Evolutionary conservation across 92 coral and sea anemone genomes (phyloP).

Genomic region (Phenganax stokvisi): DNA sequence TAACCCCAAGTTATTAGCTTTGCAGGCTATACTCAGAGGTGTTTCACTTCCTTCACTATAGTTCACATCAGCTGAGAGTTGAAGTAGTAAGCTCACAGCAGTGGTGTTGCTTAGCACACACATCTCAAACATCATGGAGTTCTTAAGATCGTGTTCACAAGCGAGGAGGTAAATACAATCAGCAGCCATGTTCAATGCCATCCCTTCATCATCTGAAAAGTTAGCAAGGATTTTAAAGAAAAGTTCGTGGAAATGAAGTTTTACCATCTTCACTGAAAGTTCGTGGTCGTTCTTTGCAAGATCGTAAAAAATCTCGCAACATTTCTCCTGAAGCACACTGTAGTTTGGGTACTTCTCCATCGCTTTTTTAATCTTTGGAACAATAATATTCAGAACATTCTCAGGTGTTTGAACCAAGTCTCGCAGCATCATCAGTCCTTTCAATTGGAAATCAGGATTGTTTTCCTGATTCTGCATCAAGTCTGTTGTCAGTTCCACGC

Average conservation of each 20-base stretch:
- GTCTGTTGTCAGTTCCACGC: slow-evolving; percentile 45
- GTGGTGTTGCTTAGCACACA: slow-evolving; percentile 75
- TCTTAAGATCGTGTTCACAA: slow-evolving; percentile 61
- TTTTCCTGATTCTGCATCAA: slow-evolving; percentile 53
- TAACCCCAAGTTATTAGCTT: slow-evolving; percentile 67
- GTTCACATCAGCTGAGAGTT: slow-evolving; percentile 90
- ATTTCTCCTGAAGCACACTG: slow-evolving; percentile 65
- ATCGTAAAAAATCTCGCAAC: slow-evolving; percentile 70
- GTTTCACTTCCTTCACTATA: slow-evolving; percentile 70
- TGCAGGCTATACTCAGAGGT: slow-evolving; percentile 82
- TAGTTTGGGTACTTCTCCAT: slow-evolving; percentile 56
- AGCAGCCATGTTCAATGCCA: slow-evolving; percentile 57
- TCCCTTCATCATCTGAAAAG: slow-evolving; percentile 47
- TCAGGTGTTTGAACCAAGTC: slow-evolving; percentile 59
- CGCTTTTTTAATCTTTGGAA: slow-evolving; percentile 49
- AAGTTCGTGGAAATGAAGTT: slow-evolving; percentile 70
- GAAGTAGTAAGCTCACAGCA: slow-evolving; percentile 71
- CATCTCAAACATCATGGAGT: slow-evolving; percentile 70
- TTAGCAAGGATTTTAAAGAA: slow-evolving; percentile 64
- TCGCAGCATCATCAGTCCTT: slow-evolving; percentile 65
- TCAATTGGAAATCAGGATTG: slow-evolving; percentile 64
- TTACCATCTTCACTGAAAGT: slow-evolving; percentile 51
- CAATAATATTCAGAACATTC: slow-evolving; percentile 44
- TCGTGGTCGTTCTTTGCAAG: slow-evolving; percentile 60
- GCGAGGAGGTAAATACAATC: slow-evolving; percentile 80